phyloP scores from a whole-genome alignment of 2,888 invertebrate species.

The Brassicogethes aeneus region DNA sequence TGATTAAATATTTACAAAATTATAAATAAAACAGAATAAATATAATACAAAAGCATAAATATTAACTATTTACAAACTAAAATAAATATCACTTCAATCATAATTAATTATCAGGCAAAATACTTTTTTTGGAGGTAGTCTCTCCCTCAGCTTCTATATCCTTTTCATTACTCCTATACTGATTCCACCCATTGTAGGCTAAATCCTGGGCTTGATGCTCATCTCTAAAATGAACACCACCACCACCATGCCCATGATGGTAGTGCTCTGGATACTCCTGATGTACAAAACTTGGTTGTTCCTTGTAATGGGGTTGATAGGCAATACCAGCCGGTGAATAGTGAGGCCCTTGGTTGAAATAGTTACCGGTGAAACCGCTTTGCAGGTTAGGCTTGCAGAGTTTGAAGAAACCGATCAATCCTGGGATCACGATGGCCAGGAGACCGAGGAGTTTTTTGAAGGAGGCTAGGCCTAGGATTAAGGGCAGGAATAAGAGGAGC shows the following conservation, averaged over 20 bases:
- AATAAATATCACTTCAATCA: constrained; percentile 1
- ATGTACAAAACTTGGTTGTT: constrained; percentile 41
- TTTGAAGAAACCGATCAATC: constrained; percentile 77
- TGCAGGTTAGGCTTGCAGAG: constrained; percentile 63
- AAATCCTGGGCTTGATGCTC: constrained; percentile 55
- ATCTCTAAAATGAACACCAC: constrained; percentile 58
- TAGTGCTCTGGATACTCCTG: constrained; percentile 15
- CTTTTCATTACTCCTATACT: constrained; percentile 47
- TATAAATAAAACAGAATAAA: not conserved
- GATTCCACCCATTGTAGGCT: constrained; percentile 64
- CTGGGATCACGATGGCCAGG: constrained; percentile 69
- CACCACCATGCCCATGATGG: constrained; percentile 37
- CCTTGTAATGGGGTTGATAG: constrained; percentile 47
- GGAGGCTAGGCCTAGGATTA: constrained; percentile 74
- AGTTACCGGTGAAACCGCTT: constrained; percentile 18
- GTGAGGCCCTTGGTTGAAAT: constrained; percentile 46
- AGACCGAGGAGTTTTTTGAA: constrained; percentile 78
- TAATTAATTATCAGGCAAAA: constrained; percentile 32
- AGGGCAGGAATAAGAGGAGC: constrained; percentile 68
- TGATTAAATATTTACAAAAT: not conserved
- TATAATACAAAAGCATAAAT: constrained; percentile 1
- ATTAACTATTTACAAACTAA: not conserved
- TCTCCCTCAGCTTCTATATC: constrained; percentile 40
- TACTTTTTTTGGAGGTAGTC: constrained; percentile 35
- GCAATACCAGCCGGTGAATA: constrained; percentile 70